Evolutionary conservation across 2,888 invertebrate genomes (phyloP).

Genomic region (Lissonota sp.): DNA sequence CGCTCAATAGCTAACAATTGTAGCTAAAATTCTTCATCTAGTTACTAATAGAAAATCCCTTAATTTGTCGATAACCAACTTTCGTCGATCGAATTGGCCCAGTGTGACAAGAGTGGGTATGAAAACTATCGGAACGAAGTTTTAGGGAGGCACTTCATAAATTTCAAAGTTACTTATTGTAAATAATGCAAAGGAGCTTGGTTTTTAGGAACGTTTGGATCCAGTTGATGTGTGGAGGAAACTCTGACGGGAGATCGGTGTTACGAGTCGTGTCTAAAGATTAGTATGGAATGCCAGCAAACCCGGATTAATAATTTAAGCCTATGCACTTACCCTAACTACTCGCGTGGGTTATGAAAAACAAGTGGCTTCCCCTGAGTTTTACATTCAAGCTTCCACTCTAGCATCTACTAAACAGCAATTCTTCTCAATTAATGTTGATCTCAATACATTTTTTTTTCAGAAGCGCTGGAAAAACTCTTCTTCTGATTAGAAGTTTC

Average conservation of each 20-base stretch:
- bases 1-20: too few relatives aligned
- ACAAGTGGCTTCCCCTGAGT: slow-evolving; percentile 8
- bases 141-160: neutral
- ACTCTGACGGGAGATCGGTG: neutral
- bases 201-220: neutral
- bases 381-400: neutral
- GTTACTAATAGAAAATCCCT: too few relatives aligned
- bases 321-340: slow-evolving; percentile 21
- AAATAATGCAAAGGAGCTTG: neutral
- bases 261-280: slow-evolving; percentile 17
- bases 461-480: too few relatives aligned
- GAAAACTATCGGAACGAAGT: too few relatives aligned
- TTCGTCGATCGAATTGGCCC: too few relatives aligned
- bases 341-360: slow-evolving; percentile 2
- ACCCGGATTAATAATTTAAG: slow-evolving; percentile 46
- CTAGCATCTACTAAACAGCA: neutral
- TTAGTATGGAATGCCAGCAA: slow-evolving; percentile 23
- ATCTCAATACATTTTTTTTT: too few relatives aligned
- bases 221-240: too few relatives aligned
- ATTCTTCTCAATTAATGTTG: neutral
- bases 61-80: too few relatives aligned
- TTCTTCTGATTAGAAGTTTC: too few relatives aligned
- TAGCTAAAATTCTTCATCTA: too few relatives aligned
- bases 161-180: neutral
- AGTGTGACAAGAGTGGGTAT: too few relatives aligned